Base-by-base conservation (phyloP, 2,888 invertebrate species). In the Aphidius colemani region DNA sequence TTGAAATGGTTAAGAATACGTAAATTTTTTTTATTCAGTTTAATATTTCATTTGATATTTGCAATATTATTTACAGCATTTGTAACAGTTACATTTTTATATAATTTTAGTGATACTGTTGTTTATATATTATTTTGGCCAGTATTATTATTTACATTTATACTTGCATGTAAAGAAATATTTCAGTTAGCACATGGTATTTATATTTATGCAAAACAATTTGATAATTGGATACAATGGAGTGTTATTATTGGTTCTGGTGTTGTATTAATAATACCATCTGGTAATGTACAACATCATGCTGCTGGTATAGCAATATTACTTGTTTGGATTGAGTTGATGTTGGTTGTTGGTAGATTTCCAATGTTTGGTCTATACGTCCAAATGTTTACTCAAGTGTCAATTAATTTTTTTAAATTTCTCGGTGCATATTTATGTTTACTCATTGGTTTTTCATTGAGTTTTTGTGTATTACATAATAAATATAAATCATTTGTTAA, bases 201-300 rank as follows among this genome's bases (percentile, higher is more conserved):
- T 81, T 85, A 85, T 40, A 86, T 86, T n/a, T 94, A 94, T 72
- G 86, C 91, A 3, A 86, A 87, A 70, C 89, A 91, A 69, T 93
- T 93, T 92, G 94, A 94, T 78, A 94, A 94, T 78, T 92, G 91
- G 89, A 83, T 94, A 56, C 93, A 94, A 77, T 89, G 91, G 87
- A 83, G 90, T 18, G 92, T 94, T 58, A 89, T 93, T 60, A 78
- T 89, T 0, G 64, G 74, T 7, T 77, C 81, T 1, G 70, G 65
- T 10, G 59, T 76, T 41, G 72, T 78, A 2, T 53, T 78, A 46
- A 67, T 74, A 0, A 69, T 66, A 8, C 72, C 74, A 4, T 72
- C 81, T 2, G 72, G 86, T 0, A 79, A 85, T 53, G 93, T 93
- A 92, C 92, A 93, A 73, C 89, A 93, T 78, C 93, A 93, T 74